Percentiles rank a stretch among this genome's conserved stretches.
phyloP scores from a whole-genome alignment of 2,888 invertebrate genomes.

The Rotaria magnacalcarata region DNA sequence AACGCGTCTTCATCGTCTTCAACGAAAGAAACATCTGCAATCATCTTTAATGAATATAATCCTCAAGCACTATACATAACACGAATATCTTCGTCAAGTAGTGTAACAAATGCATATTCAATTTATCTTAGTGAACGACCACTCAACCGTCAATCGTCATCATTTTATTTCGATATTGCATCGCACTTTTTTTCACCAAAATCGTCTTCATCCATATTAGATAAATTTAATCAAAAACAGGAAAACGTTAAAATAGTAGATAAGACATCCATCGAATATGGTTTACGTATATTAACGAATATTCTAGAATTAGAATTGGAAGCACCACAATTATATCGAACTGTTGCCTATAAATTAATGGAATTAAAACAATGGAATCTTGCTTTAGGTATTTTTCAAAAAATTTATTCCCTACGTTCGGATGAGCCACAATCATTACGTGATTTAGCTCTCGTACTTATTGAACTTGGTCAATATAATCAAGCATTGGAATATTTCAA shows the following conservation, averaged over 20 bases:
- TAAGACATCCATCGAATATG: neutral
- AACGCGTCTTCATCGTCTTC: neutral
- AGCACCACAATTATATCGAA: neutral
- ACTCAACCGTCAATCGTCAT: neutral
- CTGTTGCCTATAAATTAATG: constrained; percentile 15
- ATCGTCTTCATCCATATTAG: neutral
- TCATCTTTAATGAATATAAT: neutral
- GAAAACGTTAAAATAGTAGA: neutral
- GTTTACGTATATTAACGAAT: constrained; percentile 30
- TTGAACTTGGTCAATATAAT: neutral
- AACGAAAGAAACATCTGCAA: neutral
- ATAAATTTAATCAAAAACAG: neutral
- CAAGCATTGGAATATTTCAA: neutral
- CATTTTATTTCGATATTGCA: constrained; percentile 23
- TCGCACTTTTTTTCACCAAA: neutral
- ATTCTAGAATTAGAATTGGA: constrained; percentile 23
- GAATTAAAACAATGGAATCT: neutral
- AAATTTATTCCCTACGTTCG: neutral
- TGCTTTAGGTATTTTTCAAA: neutral
- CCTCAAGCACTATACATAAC: neutral
- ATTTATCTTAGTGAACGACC: neutral
- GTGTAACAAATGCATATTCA: neutral
- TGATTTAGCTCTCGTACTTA: neutral
- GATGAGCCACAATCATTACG: constrained; percentile 11
- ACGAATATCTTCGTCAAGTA: neutral